Conservation (phyloP, 2,797 vertebrate species). For the Epinephelus malabaricus region DNA sequence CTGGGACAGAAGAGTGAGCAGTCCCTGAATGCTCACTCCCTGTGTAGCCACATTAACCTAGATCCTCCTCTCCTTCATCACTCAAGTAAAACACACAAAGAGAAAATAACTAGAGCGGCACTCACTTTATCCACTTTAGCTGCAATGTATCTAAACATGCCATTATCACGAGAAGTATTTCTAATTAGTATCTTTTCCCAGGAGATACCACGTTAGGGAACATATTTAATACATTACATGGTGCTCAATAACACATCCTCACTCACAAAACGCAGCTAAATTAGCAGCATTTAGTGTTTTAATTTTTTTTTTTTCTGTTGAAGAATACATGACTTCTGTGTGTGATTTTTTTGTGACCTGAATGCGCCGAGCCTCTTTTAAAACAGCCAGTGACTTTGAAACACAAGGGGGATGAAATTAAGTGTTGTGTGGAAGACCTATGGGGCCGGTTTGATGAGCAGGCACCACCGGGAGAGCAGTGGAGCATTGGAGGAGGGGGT, state of each 20-base stretch:
- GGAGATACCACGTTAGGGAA: conserved; percentile 74
- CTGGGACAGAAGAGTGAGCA: conserved; percentile 79
- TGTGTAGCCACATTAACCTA: conserved; percentile 83
- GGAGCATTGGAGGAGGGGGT: conserved; percentile 51
- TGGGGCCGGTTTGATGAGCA: conserved; percentile 64
- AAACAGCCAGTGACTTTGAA: conserved; percentile 78
- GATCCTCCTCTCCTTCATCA: conserved; percentile 82
- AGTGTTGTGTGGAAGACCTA: conserved; percentile 71
- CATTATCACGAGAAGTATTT: conserved; percentile 77
- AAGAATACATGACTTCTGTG: conserved; percentile 30
- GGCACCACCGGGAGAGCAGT: conserved; percentile 39
- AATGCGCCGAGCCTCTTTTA: conserved; percentile 56
- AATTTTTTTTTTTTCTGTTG: conserved; percentile 44
- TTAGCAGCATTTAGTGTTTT: conserved; percentile 32
- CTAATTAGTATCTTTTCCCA: conserved; percentile 81
- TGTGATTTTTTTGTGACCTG: conserved; percentile 57
- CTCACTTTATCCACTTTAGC: conserved; percentile 73
- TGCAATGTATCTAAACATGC: conserved; percentile 84
- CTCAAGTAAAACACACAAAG: conserved; percentile 81
- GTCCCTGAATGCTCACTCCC: conserved; percentile 82
- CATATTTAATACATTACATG: conserved; percentile 68
- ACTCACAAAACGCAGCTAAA: conserved; percentile 47
- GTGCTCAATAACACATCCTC: conserved; percentile 62
- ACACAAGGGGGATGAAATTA: conserved; percentile 78
- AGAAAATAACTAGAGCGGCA: conserved; percentile 75